These are phyloP conservation scores for Lampris incognitus DNA, from an alignment of 2,113 vertebrate species.

Conservation along the genomic window DNA sequence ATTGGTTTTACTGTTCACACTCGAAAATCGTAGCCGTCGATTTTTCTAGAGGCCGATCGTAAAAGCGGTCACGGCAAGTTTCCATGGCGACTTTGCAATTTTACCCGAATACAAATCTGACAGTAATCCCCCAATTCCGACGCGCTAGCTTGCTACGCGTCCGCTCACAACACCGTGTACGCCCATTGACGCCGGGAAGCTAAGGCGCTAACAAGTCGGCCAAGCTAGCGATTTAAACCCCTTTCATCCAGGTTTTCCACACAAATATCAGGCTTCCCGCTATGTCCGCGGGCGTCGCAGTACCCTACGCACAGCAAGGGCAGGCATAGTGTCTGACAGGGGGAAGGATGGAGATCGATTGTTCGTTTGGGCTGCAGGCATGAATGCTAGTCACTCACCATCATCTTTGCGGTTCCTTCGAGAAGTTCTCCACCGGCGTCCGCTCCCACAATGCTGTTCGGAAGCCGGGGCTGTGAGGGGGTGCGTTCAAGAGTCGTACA, in stretches of 20 bases:
- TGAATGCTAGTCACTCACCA: constrained; percentile 73
- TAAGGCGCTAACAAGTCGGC: constrained; percentile 53
- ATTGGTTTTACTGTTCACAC: too few species aligned
- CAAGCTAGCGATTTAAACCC: background rate
- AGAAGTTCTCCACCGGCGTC: constrained; percentile 70
- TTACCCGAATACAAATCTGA: too few species aligned
- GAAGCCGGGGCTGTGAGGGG: background rate
- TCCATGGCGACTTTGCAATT: too few species aligned
- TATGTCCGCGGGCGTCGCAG: fast-evolving
- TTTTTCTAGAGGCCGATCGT: too few species aligned
- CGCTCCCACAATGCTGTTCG: constrained; percentile 75
- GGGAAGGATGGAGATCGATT: constrained; percentile 68
- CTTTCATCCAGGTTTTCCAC: background rate
- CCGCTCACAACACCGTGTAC: constrained; percentile 34
- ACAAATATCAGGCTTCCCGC: constrained; percentile 14
- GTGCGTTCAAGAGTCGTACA: constrained; percentile 46
- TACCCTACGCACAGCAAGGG: fast-evolving
- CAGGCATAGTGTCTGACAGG: fast-evolving
- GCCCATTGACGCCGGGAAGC: constrained; percentile 55
- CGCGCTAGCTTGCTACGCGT: constrained; percentile 4
- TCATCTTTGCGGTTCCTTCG: constrained; percentile 79
- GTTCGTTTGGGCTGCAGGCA: background rate
- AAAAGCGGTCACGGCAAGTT: too few species aligned
- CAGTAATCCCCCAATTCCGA: background rate
- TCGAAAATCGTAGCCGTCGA: too few species aligned